Base-by-base conservation (phyloP, 2,113 vertebrate species). In the Apus apus region DNA sequence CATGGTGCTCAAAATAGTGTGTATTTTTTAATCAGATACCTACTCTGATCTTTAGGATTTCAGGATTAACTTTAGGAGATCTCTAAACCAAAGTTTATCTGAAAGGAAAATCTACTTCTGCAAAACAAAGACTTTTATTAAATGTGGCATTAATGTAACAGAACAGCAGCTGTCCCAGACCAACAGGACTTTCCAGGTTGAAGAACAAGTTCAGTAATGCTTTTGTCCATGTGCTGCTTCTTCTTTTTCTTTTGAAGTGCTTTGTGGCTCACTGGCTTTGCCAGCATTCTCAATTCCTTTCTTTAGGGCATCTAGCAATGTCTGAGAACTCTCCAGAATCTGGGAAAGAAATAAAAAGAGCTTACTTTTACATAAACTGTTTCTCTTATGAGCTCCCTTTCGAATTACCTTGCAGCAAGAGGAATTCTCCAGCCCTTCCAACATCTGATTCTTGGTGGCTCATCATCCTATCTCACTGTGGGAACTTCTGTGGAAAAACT, bases 311-410 rank as follows among this genome's bases (percentile, higher is more conserved):
- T 97, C 98, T 15, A 99, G 98, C 60, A 99, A 93, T 11, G 98
- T 98, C 98, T 99, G 99, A 13, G 99, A 99, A 94, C 98, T 99
- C 96, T 99, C 99, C 97, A 99, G 94, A 93, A 99, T 99, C 99
- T 99, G 91, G 13, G 74, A 43, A 85, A 87, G 40, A 58, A 36
- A 75, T 61, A 93, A 89, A 95, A 85, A 60, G 40, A 94, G 90
- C 65, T 92, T 94, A 86, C 68, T 92, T 95, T 89, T 85, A 81
- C 48, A 90, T 27, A 56, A 74, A 43, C 53, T 53, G 67, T 62
- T 88, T 90, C 46, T 94, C 53, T 88, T 30, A 38, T 3, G 43
- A 86, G 46, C 85, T 77, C 60, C 60, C 36, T 83, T 66, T 1
- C 40, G 2, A 56, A 57, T 64, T 65, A 36, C 36, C 8, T 75